A percentile compares a stretch with the other conserved stretches of the same genome.
Evolutionary conservation across 2,113 vertebrate genomes (phyloP).

Genomic region (Nannospalax galili): DNA sequence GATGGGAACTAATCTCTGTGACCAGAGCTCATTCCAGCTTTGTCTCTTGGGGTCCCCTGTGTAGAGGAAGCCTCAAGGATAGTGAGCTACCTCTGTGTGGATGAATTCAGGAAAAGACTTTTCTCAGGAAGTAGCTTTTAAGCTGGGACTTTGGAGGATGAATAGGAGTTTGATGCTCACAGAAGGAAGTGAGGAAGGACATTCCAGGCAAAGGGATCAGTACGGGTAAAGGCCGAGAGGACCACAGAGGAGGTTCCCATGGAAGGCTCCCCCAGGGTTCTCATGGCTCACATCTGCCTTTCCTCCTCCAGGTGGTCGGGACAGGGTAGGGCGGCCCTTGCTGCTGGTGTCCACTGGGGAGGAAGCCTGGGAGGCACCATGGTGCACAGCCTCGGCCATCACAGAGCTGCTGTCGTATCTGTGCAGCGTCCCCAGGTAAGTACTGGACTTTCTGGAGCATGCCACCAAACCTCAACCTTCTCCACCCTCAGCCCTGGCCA

Average conservation of each 20-base stretch:
- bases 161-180: not conserved
- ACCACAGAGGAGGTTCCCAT: not conserved
- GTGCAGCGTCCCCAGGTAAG: slow-evolving; percentile 91
- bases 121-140: not conserved
- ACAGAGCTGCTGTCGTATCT: slow-evolving; percentile 89
- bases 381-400: slow-evolving; percentile 87
- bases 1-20: not conserved
- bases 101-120: not conserved
- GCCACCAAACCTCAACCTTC: not conserved
- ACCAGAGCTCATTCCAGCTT: not conserved
- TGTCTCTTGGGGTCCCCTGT: no score
- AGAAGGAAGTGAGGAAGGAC: not conserved
- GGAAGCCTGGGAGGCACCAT: slow-evolving; percentile 86
- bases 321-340: slow-evolving; percentile 89
- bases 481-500: not conserved
- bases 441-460: not conserved
- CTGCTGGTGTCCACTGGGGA: slow-evolving; percentile 90
- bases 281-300: not conserved
- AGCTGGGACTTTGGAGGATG: not conserved
- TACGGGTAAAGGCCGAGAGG: not conserved
- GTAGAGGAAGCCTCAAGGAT: not conserved
- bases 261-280: not conserved
- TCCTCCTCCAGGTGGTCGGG: slow-evolving; percentile 87
- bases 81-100: not conserved
- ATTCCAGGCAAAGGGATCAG: not conserved